Conservation (phyloP, 2,888 invertebrate species). For the Coenonympha glycerion region DNA sequence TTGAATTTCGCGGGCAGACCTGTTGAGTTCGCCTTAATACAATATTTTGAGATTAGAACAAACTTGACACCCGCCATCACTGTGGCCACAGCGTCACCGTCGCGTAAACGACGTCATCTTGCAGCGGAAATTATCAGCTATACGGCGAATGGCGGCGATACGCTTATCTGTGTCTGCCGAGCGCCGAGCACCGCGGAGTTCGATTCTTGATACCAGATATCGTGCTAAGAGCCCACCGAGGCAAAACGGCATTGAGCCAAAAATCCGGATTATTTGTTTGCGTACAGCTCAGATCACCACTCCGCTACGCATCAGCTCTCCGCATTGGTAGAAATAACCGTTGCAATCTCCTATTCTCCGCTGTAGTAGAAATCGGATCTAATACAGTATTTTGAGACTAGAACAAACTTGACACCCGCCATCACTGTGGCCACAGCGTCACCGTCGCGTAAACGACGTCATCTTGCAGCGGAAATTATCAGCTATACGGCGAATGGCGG, state of each 20-base stretch:
- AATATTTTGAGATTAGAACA: neutral
- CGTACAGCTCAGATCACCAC: neutral
- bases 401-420: neutral
- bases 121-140: conserved; percentile 35
- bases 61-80: neutral
- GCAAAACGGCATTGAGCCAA: neutral
- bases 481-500: conserved; percentile 31
- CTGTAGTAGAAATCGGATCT: too few relatives aligned
- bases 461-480: conserved; percentile 36
- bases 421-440: neutral
- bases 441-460: conserved; percentile 29
- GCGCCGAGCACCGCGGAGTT: conserved; percentile 21
- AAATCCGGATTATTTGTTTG: neutral
- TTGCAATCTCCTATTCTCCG: too few relatives aligned
- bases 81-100: neutral
- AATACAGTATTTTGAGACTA: too few relatives aligned
- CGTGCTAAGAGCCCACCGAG: neutral
- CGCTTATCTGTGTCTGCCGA: conserved; percentile 30
- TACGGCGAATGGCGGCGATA: conserved; percentile 31
- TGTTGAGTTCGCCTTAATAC: too few relatives aligned
- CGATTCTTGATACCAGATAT: conserved; percentile 25
- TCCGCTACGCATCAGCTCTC: too few relatives aligned
- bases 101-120: conserved; percentile 33
- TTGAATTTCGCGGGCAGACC: too few relatives aligned
- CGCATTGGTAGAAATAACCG: too few relatives aligned